Percentiles rank a stretch among this genome's conserved stretches.
These are phyloP conservation scores for Orchestes rusci DNA, from an alignment of 2,888 invertebrate species.

Conservation along the genomic window DNA sequence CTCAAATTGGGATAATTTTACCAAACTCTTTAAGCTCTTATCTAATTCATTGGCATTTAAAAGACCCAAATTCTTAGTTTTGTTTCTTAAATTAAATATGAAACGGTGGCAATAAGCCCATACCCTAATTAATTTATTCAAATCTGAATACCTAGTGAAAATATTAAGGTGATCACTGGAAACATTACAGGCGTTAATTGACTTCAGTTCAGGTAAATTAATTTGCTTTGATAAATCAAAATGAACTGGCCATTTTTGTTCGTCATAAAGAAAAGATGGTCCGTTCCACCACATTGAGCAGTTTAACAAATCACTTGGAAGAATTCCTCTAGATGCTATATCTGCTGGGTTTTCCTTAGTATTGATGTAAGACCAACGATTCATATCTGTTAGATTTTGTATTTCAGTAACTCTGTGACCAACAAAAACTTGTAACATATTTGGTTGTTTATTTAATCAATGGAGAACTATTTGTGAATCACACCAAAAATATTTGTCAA, in stretches of 20 bases:
- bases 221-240: neutral
- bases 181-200: neutral
- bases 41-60: neutral
- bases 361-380: constrained; percentile 7
- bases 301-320: constrained; percentile 5
- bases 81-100: too few relatives aligned
- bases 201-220: neutral
- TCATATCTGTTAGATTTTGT: constrained; percentile 3
- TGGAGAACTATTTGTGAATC: constrained; percentile 4
- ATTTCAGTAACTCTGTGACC: constrained; percentile 12
- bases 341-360: constrained; percentile 14
- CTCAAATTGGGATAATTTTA: neutral
- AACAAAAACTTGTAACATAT: constrained; percentile 5
- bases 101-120: too few relatives aligned
- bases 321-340: constrained; percentile 5
- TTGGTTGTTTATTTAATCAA: constrained; percentile 2
- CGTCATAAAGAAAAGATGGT: constrained; percentile 7
- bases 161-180: neutral
- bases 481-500: constrained; percentile 3
- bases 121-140: neutral
- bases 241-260: neutral
- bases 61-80: too few relatives aligned
- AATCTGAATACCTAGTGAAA: neutral
- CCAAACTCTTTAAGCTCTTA: neutral
- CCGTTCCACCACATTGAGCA: constrained; percentile 8